A percentile compares a stretch with the other conserved stretches of the same genome.
phyloP scores from a whole-genome alignment of 2,113 vertebrate species.

The Henicopernis longicauda region DNA sequence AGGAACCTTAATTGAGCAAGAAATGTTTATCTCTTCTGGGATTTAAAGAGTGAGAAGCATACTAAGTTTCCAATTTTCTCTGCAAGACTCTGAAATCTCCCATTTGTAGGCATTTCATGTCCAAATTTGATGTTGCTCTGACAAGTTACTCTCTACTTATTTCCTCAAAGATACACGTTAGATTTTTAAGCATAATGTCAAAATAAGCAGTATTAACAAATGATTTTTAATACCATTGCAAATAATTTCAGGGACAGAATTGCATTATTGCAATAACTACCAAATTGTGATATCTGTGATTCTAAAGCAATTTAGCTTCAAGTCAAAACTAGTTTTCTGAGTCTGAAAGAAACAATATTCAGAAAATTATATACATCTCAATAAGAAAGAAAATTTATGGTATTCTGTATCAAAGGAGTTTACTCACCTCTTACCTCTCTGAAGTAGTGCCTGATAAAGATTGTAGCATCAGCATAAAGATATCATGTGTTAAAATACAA shows the following conservation, averaged over 20 bases:
- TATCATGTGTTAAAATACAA: not conserved
- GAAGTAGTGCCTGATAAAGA: not conserved
- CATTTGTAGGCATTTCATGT: not conserved
- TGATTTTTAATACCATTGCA: not conserved
- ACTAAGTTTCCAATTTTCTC: not conserved
- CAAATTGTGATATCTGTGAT: not conserved
- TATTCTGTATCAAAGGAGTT: not conserved
- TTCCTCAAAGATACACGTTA: not conserved
- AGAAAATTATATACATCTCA: not conserved
- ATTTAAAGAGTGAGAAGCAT: constrained; percentile 41
- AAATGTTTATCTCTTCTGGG: constrained; percentile 47
- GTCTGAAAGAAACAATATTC: not conserved
- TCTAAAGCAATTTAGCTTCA: not conserved
- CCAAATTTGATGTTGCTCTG: not conserved
- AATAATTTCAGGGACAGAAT: not conserved
- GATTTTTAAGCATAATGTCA: not conserved
- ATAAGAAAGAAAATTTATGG: not conserved
- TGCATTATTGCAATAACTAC: not conserved
- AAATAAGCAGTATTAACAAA: not conserved
- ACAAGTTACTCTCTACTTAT: not conserved
- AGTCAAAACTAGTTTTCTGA: not conserved
- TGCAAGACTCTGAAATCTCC: not conserved
- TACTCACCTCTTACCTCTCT: not conserved
- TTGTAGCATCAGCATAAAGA: not conserved
- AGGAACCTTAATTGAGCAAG: constrained; percentile 51